Evolutionary conservation across 2,888 invertebrate species (phyloP).

Genomic region (Sphecodes monilicornis): DNA sequence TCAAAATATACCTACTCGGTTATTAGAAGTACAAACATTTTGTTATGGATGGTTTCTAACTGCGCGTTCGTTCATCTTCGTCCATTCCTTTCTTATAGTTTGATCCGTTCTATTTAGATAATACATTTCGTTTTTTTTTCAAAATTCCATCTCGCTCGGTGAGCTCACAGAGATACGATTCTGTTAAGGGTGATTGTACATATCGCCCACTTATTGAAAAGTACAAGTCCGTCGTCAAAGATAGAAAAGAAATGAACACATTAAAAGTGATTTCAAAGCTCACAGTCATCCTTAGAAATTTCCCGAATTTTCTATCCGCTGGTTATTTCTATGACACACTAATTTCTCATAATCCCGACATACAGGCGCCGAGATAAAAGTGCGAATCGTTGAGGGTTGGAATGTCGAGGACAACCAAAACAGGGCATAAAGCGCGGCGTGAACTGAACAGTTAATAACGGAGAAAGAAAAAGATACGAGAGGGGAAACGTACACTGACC

Average conservation of each 20-base stretch:
- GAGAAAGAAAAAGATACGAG: constrained; percentile 29
- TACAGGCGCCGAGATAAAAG: neutral
- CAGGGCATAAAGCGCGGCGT: neutral
- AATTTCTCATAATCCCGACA: neutral
- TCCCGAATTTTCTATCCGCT: neutral
- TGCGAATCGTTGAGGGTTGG: neutral
- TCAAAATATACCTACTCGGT: neutral
- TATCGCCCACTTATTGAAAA: too few relatives aligned
- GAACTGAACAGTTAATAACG: neutral
- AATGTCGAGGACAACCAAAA: neutral
- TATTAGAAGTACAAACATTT: neutral
- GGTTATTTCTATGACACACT: neutral
- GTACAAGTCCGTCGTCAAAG: neutral
- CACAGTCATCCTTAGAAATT: neutral
- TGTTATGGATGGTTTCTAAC: neutral
- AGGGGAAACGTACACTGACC: constrained; percentile 85
- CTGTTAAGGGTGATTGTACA: too few relatives aligned
- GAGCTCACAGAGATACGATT: too few relatives aligned
- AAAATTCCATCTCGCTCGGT: neutral
- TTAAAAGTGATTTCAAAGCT: too few relatives aligned
- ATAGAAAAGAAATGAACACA: neutral
- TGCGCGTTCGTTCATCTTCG: neutral
- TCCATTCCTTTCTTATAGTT: neutral
- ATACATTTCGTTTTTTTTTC: too few relatives aligned
- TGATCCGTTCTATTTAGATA: too few relatives aligned